These are phyloP conservation scores for Sarcophaga caerulescens DNA, from an alignment of 2,888 invertebrate species.

Conservation along the genomic window DNA sequence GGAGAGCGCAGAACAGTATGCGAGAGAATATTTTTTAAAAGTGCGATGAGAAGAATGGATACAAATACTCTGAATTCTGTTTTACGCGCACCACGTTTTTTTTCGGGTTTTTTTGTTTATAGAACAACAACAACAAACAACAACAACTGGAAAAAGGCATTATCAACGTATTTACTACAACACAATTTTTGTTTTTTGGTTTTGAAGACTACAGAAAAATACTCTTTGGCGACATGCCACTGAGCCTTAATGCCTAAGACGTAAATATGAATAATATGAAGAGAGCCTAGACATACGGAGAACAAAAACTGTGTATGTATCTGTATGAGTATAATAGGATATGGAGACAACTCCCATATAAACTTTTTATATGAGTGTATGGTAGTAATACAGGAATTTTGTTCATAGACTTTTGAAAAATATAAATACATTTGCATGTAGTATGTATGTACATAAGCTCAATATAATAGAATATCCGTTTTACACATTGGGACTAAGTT, in stretches of 20 bases:
- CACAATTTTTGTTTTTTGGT: constrained; percentile 39
- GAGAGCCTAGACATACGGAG: background rate
- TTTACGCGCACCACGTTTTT: constrained; percentile 67
- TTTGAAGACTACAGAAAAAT: constrained; percentile 36
- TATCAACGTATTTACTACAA: constrained; percentile 58
- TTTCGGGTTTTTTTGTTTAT: constrained; percentile 43
- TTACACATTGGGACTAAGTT: background rate
- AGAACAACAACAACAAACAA: background rate
- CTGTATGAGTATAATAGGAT: constrained; percentile 30
- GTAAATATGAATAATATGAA: background rate
- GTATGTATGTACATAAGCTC: too few species aligned
- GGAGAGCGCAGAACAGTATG: constrained; percentile 11
- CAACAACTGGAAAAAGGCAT: constrained; percentile 19
- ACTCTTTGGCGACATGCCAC: constrained; percentile 12
- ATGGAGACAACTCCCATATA: constrained; percentile 65
- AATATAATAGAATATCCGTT: too few species aligned
- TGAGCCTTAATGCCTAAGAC: background rate
- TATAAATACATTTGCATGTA: too few species aligned
- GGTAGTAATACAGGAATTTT: too few species aligned
- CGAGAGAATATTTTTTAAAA: constrained; percentile 20
- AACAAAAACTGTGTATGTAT: constrained; percentile 18
- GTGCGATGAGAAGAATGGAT: constrained; percentile 2
- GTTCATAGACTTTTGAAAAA: too few species aligned
- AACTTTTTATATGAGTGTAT: background rate
- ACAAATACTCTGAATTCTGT: constrained; percentile 1